Conservation (phyloP, 2,888 invertebrate species). For the Diarsia rubi region DNA sequence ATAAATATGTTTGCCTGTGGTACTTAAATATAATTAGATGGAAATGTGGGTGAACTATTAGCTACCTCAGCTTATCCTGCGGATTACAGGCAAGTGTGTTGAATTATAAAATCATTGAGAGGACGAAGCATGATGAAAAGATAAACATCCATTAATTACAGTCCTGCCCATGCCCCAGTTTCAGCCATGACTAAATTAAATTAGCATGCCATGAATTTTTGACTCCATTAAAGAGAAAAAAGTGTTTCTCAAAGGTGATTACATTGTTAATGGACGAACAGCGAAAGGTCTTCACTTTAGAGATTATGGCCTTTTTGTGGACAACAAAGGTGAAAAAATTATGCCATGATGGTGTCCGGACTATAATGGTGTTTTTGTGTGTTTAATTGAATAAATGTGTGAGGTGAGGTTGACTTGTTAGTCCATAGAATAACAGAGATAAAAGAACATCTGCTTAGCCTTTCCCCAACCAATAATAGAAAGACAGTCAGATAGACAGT, state of each 20-base stretch:
- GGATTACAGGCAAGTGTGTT: not conserved
- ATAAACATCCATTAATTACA: conserved; percentile 16
- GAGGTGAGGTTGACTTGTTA: not conserved
- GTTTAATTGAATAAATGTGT: not conserved
- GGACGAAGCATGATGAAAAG: not conserved
- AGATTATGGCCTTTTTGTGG: conserved; percentile 59
- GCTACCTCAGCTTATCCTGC: too few relatives aligned
- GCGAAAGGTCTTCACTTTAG: conserved; percentile 50
- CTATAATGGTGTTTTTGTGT: conserved; percentile 18
- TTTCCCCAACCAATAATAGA: too few relatives aligned
- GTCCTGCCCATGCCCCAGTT: not conserved
- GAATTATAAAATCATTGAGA: not conserved
- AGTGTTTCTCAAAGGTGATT: conserved; percentile 50
- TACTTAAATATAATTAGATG: too few relatives aligned
- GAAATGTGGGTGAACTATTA: too few relatives aligned
- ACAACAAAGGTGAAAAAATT: conserved; percentile 49
- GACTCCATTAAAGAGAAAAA: conserved; percentile 58
- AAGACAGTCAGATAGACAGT: too few relatives aligned
- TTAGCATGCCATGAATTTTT: conserved; percentile 65
- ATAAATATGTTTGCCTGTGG: too few relatives aligned
- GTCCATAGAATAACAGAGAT: not conserved
- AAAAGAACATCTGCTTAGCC: too few relatives aligned
- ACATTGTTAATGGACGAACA: conserved; percentile 57
- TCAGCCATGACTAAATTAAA: conserved; percentile 49
- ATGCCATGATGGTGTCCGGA: conserved; percentile 17